These are phyloP conservation scores for Gastrophryne carolinensis DNA, from an alignment of 2,797 vertebrate species.

Conservation along the genomic window DNA sequence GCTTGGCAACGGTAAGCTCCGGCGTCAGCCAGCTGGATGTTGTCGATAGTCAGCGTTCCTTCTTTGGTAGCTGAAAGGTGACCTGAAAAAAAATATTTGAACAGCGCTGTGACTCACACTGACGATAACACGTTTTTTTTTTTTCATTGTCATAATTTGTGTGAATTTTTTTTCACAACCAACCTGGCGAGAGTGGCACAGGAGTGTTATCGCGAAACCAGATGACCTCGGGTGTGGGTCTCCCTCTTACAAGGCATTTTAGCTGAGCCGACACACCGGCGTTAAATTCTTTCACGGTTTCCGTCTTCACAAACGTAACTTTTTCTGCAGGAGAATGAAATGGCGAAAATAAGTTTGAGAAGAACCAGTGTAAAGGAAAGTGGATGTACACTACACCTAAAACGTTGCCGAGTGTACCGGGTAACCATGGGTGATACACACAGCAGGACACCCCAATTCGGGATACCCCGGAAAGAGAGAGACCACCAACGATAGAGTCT, in stretches of 20 bases:
- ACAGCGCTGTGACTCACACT: too few relatives aligned
- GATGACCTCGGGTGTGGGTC: constrained; percentile 6
- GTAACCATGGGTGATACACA: too few relatives aligned
- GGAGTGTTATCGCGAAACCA: constrained; percentile 4
- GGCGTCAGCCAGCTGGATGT: constrained; percentile 33
- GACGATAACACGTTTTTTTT: too few relatives aligned
- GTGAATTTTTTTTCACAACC: background rate
- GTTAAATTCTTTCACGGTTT: background rate
- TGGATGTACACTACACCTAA: background rate
- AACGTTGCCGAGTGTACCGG: too few relatives aligned
- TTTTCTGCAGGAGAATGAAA: constrained; percentile 11
- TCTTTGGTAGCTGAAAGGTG: constrained; percentile 2
- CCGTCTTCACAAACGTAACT: constrained; percentile 2
- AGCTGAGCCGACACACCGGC: background rate
- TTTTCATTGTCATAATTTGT: too few relatives aligned
- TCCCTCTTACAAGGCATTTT: constrained; percentile 7
- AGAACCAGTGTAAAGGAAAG: background rate
- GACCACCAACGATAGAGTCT: too few relatives aligned
- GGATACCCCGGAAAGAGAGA: too few relatives aligned
- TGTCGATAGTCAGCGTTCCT: constrained; percentile 26
- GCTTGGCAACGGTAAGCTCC: constrained; percentile 47
- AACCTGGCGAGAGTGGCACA: constrained; percentile 7
- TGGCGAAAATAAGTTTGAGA: background rate
- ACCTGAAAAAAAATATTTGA: constrained; percentile 12
- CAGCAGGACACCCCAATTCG: too few relatives aligned